Conservation (phyloP, 2,888 invertebrate genomes). For the Lasioglossum villosulum region DNA sequence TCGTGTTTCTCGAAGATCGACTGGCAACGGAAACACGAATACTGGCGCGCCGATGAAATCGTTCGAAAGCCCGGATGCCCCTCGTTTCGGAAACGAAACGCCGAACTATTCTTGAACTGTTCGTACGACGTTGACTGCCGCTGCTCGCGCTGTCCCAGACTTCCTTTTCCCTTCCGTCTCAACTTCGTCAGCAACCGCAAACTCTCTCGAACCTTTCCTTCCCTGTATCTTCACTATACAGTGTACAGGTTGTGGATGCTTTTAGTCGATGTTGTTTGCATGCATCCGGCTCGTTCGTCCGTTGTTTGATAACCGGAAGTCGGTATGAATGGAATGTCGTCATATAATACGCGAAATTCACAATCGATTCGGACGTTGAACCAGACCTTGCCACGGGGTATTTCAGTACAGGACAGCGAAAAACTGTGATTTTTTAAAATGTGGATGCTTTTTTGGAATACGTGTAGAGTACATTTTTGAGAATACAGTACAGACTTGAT, state of each 20-base stretch:
- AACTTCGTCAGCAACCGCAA: slow-evolving; percentile 51
- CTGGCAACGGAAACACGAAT: slow-evolving; percentile 15
- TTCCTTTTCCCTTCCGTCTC: slow-evolving; percentile 45
- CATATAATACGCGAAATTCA: background rate
- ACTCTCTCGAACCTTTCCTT: slow-evolving; percentile 45
- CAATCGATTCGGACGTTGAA: background rate
- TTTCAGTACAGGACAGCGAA: background rate
- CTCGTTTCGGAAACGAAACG: slow-evolving; percentile 61
- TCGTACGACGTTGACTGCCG: slow-evolving; percentile 85
- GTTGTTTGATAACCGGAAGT: slow-evolving; percentile 44
- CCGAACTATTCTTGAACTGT: slow-evolving; percentile 67
- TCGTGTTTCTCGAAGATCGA: slow-evolving; percentile 30
- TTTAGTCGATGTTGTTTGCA: slow-evolving; percentile 52
- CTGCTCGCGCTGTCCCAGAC: slow-evolving; percentile 85
- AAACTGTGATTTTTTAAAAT: background rate
- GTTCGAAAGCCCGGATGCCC: slow-evolving; percentile 56
- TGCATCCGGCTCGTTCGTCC: slow-evolving; percentile 57
- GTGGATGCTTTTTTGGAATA: no score
- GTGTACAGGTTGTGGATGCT: slow-evolving; percentile 36
- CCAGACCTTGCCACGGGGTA: background rate
- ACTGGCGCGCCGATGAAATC: slow-evolving; percentile 28
- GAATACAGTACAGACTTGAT: no score
- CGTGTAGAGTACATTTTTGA: no score
- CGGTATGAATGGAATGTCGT: background rate
- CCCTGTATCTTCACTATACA: slow-evolving; percentile 35